Evolutionary conservation across 2,888 invertebrate species (phyloP).

Genomic region (Pterostichus niger): DNA sequence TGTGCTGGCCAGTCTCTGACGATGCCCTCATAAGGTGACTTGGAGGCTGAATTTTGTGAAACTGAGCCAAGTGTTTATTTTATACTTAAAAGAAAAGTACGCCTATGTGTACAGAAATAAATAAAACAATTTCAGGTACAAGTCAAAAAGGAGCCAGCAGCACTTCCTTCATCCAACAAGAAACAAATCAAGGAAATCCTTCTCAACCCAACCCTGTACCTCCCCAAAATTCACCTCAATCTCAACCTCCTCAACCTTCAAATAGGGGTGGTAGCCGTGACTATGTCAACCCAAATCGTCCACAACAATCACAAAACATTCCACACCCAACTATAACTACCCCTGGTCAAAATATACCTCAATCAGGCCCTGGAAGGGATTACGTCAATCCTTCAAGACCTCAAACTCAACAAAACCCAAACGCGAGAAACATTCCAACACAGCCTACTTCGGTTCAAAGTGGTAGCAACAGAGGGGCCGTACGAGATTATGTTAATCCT

Average conservation of each 20-base stretch:
- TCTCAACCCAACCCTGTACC: conserved; percentile 1
- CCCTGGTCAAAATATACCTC: background rate
- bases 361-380: conserved; percentile 53
- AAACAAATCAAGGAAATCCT: conserved; percentile 40
- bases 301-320: conserved; percentile 41
- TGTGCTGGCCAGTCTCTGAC: too few species aligned
- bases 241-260: background rate
- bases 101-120: background rate
- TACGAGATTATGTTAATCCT: conserved; percentile 57
- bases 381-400: conserved; percentile 65
- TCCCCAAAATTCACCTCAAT: conserved; percentile 25
- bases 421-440: background rate
- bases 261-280: conserved; percentile 57
- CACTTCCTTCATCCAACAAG: conserved; percentile 59
- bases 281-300: conserved; percentile 65
- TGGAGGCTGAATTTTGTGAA: too few species aligned
- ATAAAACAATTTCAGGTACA: too few species aligned
- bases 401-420: conserved; percentile 20
- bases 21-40: too few species aligned
- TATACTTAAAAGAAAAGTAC: conserved; percentile 9
- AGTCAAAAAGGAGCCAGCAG: conserved; percentile 28
- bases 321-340: conserved; percentile 40
- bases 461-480: conserved; percentile 12
- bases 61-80: too few species aligned
- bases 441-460: background rate